Percentiles rank a stretch among this genome's conserved stretches.
Conservation (phyloP, 2,113 vertebrate species). For the Benitochromis conjunctus region DNA sequence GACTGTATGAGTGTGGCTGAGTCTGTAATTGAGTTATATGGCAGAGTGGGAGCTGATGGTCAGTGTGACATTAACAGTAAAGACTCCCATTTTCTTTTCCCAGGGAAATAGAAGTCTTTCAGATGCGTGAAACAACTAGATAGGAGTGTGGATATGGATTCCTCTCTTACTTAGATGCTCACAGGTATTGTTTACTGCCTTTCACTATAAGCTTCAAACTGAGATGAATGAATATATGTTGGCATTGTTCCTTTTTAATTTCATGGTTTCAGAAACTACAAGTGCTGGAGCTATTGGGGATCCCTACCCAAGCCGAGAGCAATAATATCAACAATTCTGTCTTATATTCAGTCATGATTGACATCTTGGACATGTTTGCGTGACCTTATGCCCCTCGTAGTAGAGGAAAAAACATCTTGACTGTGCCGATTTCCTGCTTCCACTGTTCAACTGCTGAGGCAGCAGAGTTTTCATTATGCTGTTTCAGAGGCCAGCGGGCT, state of each 20-base stretch:
- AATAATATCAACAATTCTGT: not conserved
- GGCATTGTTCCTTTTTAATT: not conserved
- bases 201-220: not conserved
- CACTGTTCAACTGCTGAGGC: constrained; percentile 39
- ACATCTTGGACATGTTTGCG: not conserved
- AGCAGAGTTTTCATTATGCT: not conserved
- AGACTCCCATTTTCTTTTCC: not conserved
- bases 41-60: not conserved
- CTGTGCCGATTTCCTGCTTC: constrained; percentile 2
- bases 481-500: not conserved
- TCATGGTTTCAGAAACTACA: not conserved
- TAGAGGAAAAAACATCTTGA: not conserved
- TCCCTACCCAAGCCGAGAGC: not conserved
- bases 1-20: not conserved
- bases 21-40: not conserved
- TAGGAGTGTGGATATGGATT: not conserved
- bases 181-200: not conserved
- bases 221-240: not conserved
- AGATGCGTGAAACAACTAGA: not conserved
- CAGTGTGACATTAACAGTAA: not conserved
- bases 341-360: not conserved
- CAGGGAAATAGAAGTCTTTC: not conserved
- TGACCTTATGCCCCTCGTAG: constrained; percentile 18
- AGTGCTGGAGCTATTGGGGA: not conserved
- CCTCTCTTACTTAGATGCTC: not conserved